Conservation (phyloP, 35 echinoderm and acorn worm species). For the Antedon bifida region DNA sequence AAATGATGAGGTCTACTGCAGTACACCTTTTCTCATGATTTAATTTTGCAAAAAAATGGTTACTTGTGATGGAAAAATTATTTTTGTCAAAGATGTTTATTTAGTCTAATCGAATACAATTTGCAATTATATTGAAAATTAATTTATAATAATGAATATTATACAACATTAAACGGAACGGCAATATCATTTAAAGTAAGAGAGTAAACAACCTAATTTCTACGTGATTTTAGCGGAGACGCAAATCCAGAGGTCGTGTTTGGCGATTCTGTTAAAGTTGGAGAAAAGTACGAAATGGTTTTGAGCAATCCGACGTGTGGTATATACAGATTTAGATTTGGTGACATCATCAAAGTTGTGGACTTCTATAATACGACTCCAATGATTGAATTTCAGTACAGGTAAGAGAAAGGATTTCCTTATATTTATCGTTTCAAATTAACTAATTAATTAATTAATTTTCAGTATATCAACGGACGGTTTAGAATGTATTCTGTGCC, state of each 20-base stretch:
- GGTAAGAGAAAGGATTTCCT: too few species aligned
- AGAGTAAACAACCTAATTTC: background rate
- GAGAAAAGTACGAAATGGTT: conserved; percentile 41
- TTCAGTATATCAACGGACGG: too few species aligned
- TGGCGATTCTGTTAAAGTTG: conserved; percentile 28
- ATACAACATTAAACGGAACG: background rate
- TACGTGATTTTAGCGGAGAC: conserved; percentile 3
- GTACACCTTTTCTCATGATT: too few species aligned
- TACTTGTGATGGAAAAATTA: too few species aligned
- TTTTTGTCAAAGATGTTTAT: background rate
- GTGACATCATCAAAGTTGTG: conserved; percentile 33
- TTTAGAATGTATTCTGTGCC: too few species aligned
- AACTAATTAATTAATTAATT: too few species aligned
- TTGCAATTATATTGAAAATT: background rate
- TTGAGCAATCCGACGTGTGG: conserved; percentile 13
- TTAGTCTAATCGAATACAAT: background rate
- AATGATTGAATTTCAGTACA: conserved; percentile 36
- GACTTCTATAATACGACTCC: conserved; percentile 39
- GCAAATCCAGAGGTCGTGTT: conserved; percentile 33
- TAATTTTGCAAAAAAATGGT: too few species aligned
- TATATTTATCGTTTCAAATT: too few species aligned
- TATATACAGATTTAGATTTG: conserved; percentile 34
- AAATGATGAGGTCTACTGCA: too few species aligned
- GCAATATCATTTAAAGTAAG: background rate
- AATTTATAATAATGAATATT: background rate